Base-by-base conservation (phyloP, 2,113 vertebrate genomes). In the Periophthalmodon schlosseri region DNA sequence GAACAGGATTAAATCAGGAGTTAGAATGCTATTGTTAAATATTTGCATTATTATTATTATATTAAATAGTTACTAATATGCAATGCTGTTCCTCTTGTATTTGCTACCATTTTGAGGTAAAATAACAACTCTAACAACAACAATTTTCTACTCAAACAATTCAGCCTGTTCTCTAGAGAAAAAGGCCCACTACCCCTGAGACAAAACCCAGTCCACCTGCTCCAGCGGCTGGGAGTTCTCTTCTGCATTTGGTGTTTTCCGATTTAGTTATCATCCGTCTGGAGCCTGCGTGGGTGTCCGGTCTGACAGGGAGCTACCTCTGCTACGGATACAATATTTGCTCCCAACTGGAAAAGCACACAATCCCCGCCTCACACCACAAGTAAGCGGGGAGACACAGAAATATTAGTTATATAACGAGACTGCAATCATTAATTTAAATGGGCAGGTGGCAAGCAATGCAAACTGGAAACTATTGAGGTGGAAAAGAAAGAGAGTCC, bases 381-480 rank as follows among this genome's bases (percentile, higher is more conserved):
- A 28, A 0, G 69, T 3, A 46, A 23, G 56, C 34, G 14, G 57
- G 9, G 18, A 58, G 8, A 69, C 44, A 50, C 13, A 47, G 23
- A 52, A 1, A 70, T 68, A 76, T 60, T 70, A 24, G 78, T 91
- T 90, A 90, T 81, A 79, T 83, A 90, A 90, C 44, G 73, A 52
- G 64, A 79, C 84, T 76, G 86, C 80, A 83, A 83, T 86, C 82
- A 77, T 84, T 87, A 82, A 81, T 83, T 76, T 60, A 82, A 80
- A 86, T 49, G 78, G 81, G 76, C 85, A 88, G 84, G 86, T 88
- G 83, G 82, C 68, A 58, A 47, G 54, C 58, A 84, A 70, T 8
- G 63, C 39, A 87, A 75, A 74, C 58, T 52, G 77, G 82, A 69
- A 84, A 83, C 73, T 78, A 80, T 85, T 75, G 69, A 81, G 54